Evolutionary conservation across 2,888 invertebrate genomes (phyloP).

Genomic region (Lypha dubia): DNA sequence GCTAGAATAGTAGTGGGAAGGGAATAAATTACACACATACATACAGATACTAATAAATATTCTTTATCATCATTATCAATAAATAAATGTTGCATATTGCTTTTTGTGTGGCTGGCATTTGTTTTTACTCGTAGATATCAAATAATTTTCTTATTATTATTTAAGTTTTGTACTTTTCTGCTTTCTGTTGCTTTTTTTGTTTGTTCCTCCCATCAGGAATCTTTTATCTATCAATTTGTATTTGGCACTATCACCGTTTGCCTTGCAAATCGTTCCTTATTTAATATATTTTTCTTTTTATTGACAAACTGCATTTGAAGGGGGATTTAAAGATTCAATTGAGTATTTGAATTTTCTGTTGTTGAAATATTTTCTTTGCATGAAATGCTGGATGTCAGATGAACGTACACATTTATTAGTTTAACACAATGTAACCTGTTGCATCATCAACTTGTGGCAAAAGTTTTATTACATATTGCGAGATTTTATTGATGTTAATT

Average conservation of each 20-base stretch:
- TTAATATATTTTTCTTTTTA: slow-evolving; percentile 1
- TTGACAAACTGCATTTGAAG: slow-evolving; percentile 60
- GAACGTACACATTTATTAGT: not conserved
- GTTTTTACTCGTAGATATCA: slow-evolving; percentile 63
- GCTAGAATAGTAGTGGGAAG: not conserved
- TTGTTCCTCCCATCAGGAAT: slow-evolving; percentile 12
- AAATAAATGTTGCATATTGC: slow-evolving; percentile 71
- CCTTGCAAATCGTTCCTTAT: slow-evolving; percentile 10
- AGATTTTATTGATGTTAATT: not conserved
- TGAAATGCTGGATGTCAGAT: slow-evolving; percentile 8
- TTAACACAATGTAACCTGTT: slow-evolving; percentile 42
- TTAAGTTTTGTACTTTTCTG: slow-evolving; percentile 20
- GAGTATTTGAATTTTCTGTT: slow-evolving; percentile 44
- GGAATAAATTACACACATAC: no score
- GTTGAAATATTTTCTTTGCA: slow-evolving; percentile 45
- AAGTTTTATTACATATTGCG: not conserved
- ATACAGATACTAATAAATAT: not conserved
- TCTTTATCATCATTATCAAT: slow-evolving; percentile 40
- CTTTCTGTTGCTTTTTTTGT: not conserved
- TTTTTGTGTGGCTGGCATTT: slow-evolving; percentile 70
- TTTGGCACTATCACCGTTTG: slow-evolving; percentile 76
- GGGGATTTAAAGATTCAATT: slow-evolving; percentile 28
- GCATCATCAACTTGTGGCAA: not conserved
- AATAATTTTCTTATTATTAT: slow-evolving; percentile 44
- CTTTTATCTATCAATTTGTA: slow-evolving; percentile 81